Conservation (phyloP, 2,888 invertebrate species). For the Petrolisthes cinctipes region DNA sequence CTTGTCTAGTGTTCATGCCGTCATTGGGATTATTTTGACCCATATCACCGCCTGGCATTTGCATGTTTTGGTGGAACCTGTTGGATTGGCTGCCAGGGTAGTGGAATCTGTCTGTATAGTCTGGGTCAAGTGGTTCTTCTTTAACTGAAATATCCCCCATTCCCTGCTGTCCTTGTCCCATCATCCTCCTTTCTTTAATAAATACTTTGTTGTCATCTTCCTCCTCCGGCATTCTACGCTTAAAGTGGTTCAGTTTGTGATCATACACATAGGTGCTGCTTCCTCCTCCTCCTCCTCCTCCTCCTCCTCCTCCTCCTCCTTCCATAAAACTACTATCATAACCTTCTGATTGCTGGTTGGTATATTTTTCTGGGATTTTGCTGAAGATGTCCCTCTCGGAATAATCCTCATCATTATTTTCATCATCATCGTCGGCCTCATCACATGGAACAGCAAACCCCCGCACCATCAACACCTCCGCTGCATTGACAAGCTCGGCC, state of each 20-base stretch:
- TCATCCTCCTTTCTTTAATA: slow-evolving; percentile 22
- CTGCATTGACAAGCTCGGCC: slow-evolving; percentile 44
- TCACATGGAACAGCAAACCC: slow-evolving; percentile 57
- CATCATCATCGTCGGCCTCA: slow-evolving; percentile 35
- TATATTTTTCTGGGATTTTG: slow-evolving; percentile 11
- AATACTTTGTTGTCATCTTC: slow-evolving; percentile 17
- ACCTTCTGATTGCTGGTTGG: background rate
- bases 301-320: background rate
- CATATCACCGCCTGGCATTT: slow-evolving; percentile 14
- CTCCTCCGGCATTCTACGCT: slow-evolving; percentile 1
- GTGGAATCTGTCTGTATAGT: background rate
- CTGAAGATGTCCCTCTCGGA: slow-evolving; percentile 22
- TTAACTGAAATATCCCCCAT: background rate
- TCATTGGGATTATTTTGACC: background rate
- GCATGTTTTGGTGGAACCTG: background rate
- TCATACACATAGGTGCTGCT: background rate
- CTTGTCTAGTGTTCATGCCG: background rate
- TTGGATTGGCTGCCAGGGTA: background rate
- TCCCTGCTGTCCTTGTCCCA: background rate
- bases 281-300: background rate
- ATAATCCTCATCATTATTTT: slow-evolving; percentile 22
- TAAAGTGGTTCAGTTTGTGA: background rate
- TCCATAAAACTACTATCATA: background rate
- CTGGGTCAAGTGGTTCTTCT: slow-evolving; percentile 29
- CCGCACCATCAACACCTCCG: slow-evolving; percentile 52